Evolutionary conservation across 2,888 invertebrate genomes (phyloP).

Genomic region (Xestoiulus laeticollis): DNA sequence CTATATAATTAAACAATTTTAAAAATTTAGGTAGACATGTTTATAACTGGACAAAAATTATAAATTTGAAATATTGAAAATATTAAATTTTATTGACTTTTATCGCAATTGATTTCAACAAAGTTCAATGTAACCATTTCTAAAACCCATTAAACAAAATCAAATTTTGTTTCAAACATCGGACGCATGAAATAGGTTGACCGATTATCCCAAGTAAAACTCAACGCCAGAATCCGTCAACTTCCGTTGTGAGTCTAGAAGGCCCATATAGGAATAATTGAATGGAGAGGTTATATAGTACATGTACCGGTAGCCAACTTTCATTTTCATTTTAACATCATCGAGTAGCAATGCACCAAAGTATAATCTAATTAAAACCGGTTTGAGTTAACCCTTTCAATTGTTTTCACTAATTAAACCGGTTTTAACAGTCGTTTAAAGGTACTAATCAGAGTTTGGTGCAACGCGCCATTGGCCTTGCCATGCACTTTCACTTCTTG

Average conservation of each 20-base stretch:
- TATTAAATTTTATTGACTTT: no score
- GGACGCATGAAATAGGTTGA: not conserved
- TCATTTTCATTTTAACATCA: not conserved
- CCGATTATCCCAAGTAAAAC: not conserved
- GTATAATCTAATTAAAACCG: not conserved
- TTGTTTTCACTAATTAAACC: not conserved
- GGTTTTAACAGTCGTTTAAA: not conserved
- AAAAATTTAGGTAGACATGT: no score
- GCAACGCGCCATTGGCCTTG: not conserved
- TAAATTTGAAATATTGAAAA: no score
- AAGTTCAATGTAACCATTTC: no score
- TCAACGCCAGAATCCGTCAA: not conserved
- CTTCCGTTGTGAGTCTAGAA: not conserved
- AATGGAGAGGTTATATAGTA: not conserved
- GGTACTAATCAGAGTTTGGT: not conserved
- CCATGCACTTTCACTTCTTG: not conserved
- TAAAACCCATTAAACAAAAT: not conserved
- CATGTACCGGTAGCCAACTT: not conserved
- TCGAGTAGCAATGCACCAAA: not conserved
- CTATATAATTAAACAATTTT: no score
- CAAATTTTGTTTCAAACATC: not conserved
- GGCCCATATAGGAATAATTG: constrained; percentile 17
- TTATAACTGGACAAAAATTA: no score
- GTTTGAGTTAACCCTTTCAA: not conserved
- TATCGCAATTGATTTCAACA: no score